A percentile compares a stretch with the other conserved stretches of the same genome.
Conservation (phyloP, 2,113 vertebrate genomes). For the Scomber colias region DNA sequence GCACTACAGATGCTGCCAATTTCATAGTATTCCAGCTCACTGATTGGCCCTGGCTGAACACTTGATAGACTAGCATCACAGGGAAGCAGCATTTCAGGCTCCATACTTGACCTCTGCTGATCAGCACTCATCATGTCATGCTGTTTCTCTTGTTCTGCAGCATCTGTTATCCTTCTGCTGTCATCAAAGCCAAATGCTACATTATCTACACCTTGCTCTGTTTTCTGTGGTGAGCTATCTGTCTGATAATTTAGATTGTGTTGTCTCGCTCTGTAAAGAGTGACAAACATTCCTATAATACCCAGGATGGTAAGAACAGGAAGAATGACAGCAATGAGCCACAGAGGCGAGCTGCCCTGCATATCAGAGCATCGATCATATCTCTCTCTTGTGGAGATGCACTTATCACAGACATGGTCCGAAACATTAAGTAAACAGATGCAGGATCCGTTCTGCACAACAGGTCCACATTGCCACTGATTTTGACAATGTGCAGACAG, state of each 20-base stretch:
- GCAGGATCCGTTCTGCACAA: conserved; percentile 65
- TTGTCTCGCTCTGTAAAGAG: conserved; percentile 48
- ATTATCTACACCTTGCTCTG: conserved; percentile 70
- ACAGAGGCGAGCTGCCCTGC: conserved; percentile 50
- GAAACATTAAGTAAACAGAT: conserved; percentile 76
- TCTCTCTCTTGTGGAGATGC: conserved; percentile 41
- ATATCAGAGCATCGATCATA: conserved; percentile 53
- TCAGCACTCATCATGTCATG: conserved; percentile 46
- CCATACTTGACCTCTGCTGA: conserved; percentile 27
- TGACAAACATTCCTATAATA: conserved; percentile 43
- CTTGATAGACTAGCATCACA: conserved; percentile 27
- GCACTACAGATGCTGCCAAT: conserved; percentile 73
- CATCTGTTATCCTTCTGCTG: conserved; percentile 5
- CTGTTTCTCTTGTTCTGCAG: conserved; percentile 27
- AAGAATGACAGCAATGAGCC: conserved; percentile 75
- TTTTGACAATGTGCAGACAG: conserved; percentile 63
- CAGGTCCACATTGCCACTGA: conserved; percentile 39
- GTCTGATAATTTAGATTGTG: conserved; percentile 20
- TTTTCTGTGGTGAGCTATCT: conserved; percentile 23
- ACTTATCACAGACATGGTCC: conserved; percentile 69
- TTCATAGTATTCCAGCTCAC: conserved; percentile 80
- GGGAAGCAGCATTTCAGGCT: conserved; percentile 21
- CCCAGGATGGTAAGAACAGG: conserved; percentile 61
- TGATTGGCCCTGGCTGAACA: conserved; percentile 32
- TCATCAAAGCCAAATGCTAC: conserved; percentile 59